A percentile compares a stretch with the other conserved stretches of the same genome.
Conservation (phyloP, 2,797 vertebrate genomes). For the Tragopan temminckii region DNA sequence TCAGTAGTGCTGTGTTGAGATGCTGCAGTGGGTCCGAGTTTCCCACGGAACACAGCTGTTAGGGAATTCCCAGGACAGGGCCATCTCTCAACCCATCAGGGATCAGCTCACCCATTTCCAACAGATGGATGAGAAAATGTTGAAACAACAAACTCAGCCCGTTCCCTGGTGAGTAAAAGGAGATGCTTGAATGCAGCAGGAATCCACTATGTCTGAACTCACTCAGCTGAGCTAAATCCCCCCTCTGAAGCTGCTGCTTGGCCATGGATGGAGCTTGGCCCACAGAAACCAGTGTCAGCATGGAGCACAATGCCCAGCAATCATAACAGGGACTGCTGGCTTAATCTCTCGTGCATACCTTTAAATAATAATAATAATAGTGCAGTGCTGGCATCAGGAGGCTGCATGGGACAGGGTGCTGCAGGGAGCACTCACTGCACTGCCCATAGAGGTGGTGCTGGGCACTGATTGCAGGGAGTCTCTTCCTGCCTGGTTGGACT, state of each 20-base stretch:
- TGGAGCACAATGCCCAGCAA: constrained; percentile 3
- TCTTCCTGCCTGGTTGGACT: background rate
- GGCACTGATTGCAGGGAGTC: background rate
- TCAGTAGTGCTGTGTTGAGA: background rate
- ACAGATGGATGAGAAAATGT: background rate
- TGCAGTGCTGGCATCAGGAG: background rate
- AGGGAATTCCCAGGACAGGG: background rate
- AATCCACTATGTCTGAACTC: background rate
- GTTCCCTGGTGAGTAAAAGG: background rate
- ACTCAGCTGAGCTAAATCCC: background rate
- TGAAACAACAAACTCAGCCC: background rate
- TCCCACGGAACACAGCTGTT: background rate
- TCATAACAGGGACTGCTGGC: background rate
- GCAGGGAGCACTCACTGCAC: background rate
- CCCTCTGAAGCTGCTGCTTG: accelerated
- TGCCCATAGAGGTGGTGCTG: background rate
- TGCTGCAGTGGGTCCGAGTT: background rate
- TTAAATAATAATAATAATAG: background rate
- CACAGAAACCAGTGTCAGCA: background rate
- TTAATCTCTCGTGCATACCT: constrained; percentile 22
- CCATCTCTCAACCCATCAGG: background rate
- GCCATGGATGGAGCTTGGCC: background rate
- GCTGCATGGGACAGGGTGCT: background rate
- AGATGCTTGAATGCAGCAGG: background rate
- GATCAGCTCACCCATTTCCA: background rate